Evolutionary conservation across 2,113 vertebrate species (phyloP).

Genomic region (Hemibates koningsi): DNA sequence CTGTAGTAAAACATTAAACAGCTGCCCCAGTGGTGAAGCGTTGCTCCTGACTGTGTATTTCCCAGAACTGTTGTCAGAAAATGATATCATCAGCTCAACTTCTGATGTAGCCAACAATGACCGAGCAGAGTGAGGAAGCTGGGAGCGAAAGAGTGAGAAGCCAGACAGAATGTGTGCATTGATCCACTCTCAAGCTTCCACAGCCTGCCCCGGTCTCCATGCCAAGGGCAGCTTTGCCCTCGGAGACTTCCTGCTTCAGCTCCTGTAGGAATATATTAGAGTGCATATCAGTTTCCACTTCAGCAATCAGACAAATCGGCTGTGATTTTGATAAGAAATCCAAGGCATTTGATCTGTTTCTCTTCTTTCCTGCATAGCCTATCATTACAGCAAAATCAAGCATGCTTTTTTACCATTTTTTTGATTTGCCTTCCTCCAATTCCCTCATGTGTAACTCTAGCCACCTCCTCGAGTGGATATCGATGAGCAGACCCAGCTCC

Average conservation of each 20-base stretch:
- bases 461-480: slow-evolving; percentile 70
- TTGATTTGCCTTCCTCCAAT: slow-evolving; percentile 8
- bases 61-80: slow-evolving; percentile 30
- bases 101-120: slow-evolving; percentile 36
- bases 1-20: slow-evolving; percentile 13
- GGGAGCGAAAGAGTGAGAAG: slow-evolving; percentile 25
- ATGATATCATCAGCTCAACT: slow-evolving; percentile 28
- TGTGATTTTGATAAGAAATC: neutral
- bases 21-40: neutral
- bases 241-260: neutral
- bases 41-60: slow-evolving; percentile 13
- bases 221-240: slow-evolving; percentile 10
- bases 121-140: slow-evolving; percentile 12
- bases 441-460: slow-evolving; percentile 54
- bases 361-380: neutral
- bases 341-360: neutral
- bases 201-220: neutral
- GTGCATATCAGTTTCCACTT: neutral
- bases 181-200: slow-evolving; percentile 35
- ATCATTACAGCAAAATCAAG: neutral
- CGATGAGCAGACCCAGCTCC: slow-evolving; percentile 91
- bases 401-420: neutral
- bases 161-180: slow-evolving; percentile 55
- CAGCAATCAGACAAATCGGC: neutral
- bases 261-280: neutral